phyloP scores from a whole-genome alignment of 1,140 invertebrate genomes.

The Dendroctonus valens region DNA sequence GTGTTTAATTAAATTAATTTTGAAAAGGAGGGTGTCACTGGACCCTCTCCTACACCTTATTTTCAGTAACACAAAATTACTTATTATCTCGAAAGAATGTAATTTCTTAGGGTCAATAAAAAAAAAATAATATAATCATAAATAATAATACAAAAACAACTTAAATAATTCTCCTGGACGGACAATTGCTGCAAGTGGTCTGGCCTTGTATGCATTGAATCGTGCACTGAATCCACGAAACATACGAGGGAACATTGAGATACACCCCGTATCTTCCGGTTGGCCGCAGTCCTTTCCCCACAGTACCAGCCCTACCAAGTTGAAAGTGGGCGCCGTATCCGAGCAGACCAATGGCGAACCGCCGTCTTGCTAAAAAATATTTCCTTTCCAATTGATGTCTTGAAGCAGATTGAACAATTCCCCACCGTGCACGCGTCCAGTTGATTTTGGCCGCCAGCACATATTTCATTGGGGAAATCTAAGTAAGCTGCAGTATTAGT shows the following conservation, averaged over 20 bases:
- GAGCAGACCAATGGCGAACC: conserved; percentile 70
- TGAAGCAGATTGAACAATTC: neutral
- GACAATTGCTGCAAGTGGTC: conserved; percentile 17
- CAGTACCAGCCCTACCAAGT: conserved; percentile 65
- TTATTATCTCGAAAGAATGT: too few species aligned
- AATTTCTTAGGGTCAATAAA: too few species aligned
- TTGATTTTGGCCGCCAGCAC: conserved; percentile 38
- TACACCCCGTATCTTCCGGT: conserved; percentile 43
- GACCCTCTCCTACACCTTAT: too few species aligned
- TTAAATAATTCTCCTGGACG: conserved; percentile 2
- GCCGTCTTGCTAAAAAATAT: conserved; percentile 64
- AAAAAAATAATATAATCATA: too few species aligned
- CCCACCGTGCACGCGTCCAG: conserved; percentile 43
- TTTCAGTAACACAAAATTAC: too few species aligned
- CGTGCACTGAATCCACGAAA: conserved; percentile 38
- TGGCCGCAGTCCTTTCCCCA: conserved; percentile 64
- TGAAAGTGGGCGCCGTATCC: conserved; percentile 53
- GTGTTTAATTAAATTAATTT: too few species aligned
- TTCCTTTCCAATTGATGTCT: neutral
- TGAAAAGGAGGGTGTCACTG: too few species aligned
- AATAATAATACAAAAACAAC: too few species aligned
- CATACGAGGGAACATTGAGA: conserved; percentile 40
- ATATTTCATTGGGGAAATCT: conserved; percentile 39
- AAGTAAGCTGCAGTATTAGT: conserved; percentile 34
- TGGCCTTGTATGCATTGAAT: conserved; percentile 15